Evolutionary conservation across 2,888 invertebrate species (phyloP), one percentile per base, ranked within the genome.

Genomic region (Pandemis cinnamomeana): DNA sequence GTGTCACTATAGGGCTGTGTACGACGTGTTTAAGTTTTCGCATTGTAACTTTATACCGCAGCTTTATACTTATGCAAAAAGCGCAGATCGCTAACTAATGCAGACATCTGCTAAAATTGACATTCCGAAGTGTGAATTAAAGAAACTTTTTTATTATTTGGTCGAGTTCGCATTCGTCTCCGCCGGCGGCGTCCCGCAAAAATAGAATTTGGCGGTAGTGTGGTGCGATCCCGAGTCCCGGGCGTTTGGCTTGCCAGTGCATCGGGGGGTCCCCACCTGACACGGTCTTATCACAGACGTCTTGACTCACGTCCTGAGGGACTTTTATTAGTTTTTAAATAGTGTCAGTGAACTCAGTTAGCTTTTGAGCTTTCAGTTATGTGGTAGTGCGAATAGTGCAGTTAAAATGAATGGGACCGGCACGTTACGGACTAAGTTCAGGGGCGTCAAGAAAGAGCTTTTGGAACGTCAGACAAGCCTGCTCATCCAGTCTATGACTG

Each of bases 401-500:
- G 80, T 81, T 74, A 91, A 80, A 80, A 93, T 92, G 94, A 95
- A 95, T 86, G 95, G 95, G 20, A 95, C 90, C 76, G 95, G 95
- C 67, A 94, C 95, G 68, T 92, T 95, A 75, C 95, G 95, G 84
- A 96, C 95, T 87, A 95, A 95, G 85, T 97, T 97, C 88, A 95
- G 97, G 82, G 97, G 97, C 55, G 94, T 97, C 75, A 97, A 96
- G 86, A 97, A 96, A 88, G 96, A 97, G 83, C 95, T 96, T 83
- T 86, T 97, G 78, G 96, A 96, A 78, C 94, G 95, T 80, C 96
- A 96, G 89, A 96, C 96, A n/a, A 96, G 95, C 84, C 91, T 96
- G 80, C 95, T 96, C 83, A 95, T 97, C 80, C 96, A 96, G 87
- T 96, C 95, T 68, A 97, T 97, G 97, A 97, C 97, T 88, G 97